phyloP scores from a whole-genome alignment of 1,140 invertebrate species.

The Cydia splendana region DNA sequence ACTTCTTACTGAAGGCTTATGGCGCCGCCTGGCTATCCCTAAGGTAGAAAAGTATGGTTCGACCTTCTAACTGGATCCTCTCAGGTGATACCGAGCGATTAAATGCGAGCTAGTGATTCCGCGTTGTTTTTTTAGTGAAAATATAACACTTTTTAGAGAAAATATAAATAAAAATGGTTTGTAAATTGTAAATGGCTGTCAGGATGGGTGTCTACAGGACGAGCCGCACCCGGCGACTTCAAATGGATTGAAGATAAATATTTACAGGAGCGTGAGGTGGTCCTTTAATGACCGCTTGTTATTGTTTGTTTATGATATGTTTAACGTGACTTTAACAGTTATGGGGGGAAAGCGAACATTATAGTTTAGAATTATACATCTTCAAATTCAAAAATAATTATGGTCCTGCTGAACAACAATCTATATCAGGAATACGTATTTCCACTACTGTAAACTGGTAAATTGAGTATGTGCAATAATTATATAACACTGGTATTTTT shows the following conservation, averaged over 20 bases:
- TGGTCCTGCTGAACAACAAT: background rate
- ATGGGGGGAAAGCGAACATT: background rate
- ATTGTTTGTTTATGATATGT: conserved; percentile 25
- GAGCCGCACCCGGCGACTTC: conserved; percentile 37
- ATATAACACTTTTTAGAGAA: background rate
- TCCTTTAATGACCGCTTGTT: conserved; percentile 36
- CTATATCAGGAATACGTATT: too few species aligned
- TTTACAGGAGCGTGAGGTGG: conserved; percentile 49
- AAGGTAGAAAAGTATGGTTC: too few species aligned
- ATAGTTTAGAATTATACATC: background rate
- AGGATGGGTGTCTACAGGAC: background rate
- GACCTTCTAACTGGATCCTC: too few species aligned
- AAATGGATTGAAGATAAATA: conserved; percentile 54
- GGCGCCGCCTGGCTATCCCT: too few species aligned
- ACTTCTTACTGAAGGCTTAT: too few species aligned
- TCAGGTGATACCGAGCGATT: too few species aligned
- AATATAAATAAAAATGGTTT: background rate
- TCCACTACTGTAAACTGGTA: too few species aligned
- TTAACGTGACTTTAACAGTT: background rate
- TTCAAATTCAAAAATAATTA: background rate
- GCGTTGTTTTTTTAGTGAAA: too few species aligned
- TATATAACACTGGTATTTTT: too few species aligned
- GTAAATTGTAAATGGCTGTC: background rate
- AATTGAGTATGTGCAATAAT: too few species aligned
- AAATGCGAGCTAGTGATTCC: too few species aligned